A percentile compares a stretch with the other conserved stretches of the same genome.
phyloP scores from a whole-genome alignment of 64 coral and sea anemone genomes.

The Hydrozoanthus tunicans region DNA sequence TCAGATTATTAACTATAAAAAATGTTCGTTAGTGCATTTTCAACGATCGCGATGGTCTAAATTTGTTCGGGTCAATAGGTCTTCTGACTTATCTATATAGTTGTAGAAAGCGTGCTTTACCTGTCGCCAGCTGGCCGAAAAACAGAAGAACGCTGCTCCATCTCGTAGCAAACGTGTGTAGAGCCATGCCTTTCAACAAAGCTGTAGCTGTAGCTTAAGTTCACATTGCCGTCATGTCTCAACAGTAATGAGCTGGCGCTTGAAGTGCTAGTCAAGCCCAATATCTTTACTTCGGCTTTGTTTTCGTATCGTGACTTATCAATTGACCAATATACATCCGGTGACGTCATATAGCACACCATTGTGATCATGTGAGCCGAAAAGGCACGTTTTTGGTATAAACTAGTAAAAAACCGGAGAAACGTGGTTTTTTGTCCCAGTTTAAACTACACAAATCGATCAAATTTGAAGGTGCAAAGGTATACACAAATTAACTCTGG shows the following conservation, averaged over 20 bases:
- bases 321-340: not conserved
- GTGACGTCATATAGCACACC: not conserved
- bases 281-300: not conserved
- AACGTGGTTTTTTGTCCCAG: too few relatives aligned
- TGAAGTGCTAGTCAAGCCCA: not conserved
- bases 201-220: not conserved
- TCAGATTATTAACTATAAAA: too few relatives aligned
- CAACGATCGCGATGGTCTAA: not conserved
- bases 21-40: too few relatives aligned
- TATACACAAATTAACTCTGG: too few relatives aligned
- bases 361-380: not conserved
- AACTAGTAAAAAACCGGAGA: too few relatives aligned
- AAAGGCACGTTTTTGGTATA: too few relatives aligned
- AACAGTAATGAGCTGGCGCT: not conserved
- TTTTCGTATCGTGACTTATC: not conserved
- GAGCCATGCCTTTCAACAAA: not conserved
- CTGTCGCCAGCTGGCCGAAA: conserved; percentile 13
- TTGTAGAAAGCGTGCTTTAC: not conserved
- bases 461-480: too few relatives aligned
- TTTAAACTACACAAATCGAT: too few relatives aligned
- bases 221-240: not conserved
- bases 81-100: not conserved
- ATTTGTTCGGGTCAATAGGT: not conserved
- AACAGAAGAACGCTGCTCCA: conserved; percentile 1
- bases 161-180: not conserved